phyloP scores from a whole-genome alignment of 2,888 invertebrate genomes.

The Agonopterix alstromeriana region DNA sequence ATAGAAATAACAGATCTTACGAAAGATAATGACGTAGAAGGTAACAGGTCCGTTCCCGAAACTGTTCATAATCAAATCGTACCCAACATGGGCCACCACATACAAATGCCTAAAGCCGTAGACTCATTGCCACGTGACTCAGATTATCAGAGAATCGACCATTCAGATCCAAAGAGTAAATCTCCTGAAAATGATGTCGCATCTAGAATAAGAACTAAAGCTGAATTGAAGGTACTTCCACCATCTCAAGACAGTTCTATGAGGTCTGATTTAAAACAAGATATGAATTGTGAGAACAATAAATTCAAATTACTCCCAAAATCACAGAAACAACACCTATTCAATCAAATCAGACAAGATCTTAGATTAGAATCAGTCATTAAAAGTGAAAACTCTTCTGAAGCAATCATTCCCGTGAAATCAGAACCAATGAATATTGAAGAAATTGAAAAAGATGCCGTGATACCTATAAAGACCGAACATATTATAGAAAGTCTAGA shows the following conservation, averaged over 20 bases:
- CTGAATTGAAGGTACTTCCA: constrained; percentile 83
- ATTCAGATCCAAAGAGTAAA: constrained; percentile 44
- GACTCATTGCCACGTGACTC: constrained; percentile 78
- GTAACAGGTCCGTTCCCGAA: constrained; percentile 27
- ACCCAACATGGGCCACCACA: constrained; percentile 52
- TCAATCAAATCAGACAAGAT: constrained; percentile 68
- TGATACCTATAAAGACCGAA: constrained; percentile 59
- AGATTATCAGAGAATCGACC: constrained; percentile 52
- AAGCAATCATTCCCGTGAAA: constrained; percentile 71
- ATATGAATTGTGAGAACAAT: constrained; percentile 26
- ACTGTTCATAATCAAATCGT: constrained; percentile 24
- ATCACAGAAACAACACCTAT: constrained; percentile 61
- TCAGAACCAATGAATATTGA: constrained; percentile 82
- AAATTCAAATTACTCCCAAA: constrained; percentile 52
- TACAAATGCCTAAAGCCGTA: constrained; percentile 82
- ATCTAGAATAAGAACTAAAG: constrained; percentile 90
- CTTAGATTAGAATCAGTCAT: constrained; percentile 74
- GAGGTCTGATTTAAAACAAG: constrained; percentile 33
- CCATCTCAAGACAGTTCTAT: constrained; percentile 49
- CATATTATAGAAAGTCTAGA: constrained; percentile 34
- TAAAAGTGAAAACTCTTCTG: constrained; percentile 77
- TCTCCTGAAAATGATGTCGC: constrained; percentile 75
- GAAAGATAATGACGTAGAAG: constrained; percentile 48
- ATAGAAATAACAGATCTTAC: constrained; percentile 68
- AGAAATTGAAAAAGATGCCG: constrained; percentile 78